Conservation (phyloP, 2,113 vertebrate species). For the Nasalis larvatus region DNA sequence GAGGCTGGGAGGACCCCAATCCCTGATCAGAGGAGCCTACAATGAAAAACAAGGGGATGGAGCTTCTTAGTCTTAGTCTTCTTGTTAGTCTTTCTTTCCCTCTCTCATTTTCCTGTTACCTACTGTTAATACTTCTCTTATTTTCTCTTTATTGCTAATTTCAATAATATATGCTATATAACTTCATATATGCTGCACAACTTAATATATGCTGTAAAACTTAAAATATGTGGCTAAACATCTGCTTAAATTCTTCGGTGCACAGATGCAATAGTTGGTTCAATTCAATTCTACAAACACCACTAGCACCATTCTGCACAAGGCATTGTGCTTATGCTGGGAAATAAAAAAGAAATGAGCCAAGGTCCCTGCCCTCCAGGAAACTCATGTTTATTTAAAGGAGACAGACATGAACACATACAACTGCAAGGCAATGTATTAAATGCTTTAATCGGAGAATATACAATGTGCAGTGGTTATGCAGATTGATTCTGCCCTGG, state of each 20-base stretch:
- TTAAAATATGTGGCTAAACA: background rate
- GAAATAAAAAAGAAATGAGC: background rate
- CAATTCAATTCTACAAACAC: background rate
- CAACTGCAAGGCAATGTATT: background rate
- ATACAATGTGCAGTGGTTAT: background rate
- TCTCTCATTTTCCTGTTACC: background rate
- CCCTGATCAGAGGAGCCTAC: rapidly evolving
- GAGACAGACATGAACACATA: background rate
- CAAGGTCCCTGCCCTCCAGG: background rate
- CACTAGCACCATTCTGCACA: background rate
- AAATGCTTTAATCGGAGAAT: background rate
- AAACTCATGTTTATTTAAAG: background rate
- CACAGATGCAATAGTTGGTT: background rate
- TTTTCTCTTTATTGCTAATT: background rate
- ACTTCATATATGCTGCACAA: background rate
- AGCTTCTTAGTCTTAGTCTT: no score
- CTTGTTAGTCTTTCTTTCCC: background rate
- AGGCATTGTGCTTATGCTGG: background rate
- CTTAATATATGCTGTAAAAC: background rate
- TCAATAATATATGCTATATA: no score
- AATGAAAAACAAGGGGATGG: background rate
- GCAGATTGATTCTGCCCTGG: slow-evolving; percentile 37
- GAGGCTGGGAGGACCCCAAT: background rate
- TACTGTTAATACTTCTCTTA: background rate
- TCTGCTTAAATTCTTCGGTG: background rate